phyloP scores from a whole-genome alignment of 2,888 invertebrate genomes.

The Meiosimyza platycephala region DNA sequence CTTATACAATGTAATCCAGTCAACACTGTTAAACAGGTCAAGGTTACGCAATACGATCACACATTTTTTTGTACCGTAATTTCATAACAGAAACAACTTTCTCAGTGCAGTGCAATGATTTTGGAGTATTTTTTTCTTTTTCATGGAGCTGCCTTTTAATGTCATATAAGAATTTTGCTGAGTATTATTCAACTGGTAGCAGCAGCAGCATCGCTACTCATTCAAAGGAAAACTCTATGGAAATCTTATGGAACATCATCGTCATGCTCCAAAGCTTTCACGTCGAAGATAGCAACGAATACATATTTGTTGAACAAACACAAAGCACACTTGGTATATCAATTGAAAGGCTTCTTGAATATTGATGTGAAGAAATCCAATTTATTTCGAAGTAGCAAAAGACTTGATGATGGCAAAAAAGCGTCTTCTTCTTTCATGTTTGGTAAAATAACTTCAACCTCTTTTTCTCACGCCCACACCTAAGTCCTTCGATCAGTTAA shows the following conservation, averaged over 20 bases:
- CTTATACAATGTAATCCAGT: no score
- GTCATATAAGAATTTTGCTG: background rate
- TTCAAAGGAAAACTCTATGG: background rate
- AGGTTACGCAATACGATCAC: no score
- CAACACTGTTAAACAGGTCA: no score
- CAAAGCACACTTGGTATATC: background rate
- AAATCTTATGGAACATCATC: background rate
- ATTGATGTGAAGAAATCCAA: slow-evolving; percentile 11
- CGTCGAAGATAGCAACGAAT: background rate
- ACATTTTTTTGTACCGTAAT: no score
- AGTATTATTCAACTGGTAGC: slow-evolving; percentile 11
- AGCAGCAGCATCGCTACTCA: background rate
- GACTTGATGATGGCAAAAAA: no score
- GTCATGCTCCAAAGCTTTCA: slow-evolving; percentile 3
- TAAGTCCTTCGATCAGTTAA: background rate
- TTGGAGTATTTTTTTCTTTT: background rate
- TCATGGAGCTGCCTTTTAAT: background rate
- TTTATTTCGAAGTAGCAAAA: background rate
- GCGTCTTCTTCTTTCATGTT: no score
- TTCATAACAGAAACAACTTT: no score
- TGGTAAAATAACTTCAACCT: no score
- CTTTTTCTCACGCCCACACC: no score
- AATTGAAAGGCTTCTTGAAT: background rate
- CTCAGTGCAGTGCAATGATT: no score
- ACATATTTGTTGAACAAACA: background rate